Evolutionary conservation across 2,113 vertebrate genomes (phyloP).

Genomic region (Alethe castanea): DNA sequence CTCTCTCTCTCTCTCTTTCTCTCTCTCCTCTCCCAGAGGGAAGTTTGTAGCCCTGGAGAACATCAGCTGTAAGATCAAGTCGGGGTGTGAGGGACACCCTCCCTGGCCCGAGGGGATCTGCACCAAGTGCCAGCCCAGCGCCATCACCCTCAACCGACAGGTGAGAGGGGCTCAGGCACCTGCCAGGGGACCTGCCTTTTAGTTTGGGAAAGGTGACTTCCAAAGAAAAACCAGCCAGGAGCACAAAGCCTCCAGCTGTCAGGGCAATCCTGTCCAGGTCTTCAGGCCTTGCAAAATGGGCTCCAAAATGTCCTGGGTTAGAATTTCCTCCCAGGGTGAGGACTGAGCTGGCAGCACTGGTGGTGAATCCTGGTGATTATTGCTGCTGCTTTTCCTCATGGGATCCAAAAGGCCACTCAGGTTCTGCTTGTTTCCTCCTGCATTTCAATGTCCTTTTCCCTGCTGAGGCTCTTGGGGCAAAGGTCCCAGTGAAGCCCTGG

Average conservation of each 20-base stretch:
- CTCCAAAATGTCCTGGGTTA: not conserved
- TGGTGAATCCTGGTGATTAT: not conserved
- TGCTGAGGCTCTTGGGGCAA: not conserved
- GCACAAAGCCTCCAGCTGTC: not conserved
- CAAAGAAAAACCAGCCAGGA: not conserved
- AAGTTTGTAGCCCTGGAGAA: conserved; percentile 98
- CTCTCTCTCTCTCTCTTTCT: not conserved
- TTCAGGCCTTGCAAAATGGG: not conserved
- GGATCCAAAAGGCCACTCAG: not conserved
- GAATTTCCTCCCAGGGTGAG: not conserved
- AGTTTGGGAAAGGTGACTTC: not conserved
- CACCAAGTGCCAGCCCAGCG: conserved; percentile 98
- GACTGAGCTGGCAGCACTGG: not conserved
- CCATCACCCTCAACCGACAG: conserved; percentile 97
- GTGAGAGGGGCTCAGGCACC: conserved; percentile 61
- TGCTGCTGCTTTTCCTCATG: not conserved
- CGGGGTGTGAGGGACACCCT: conserved; percentile 93
- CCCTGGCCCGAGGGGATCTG: conserved; percentile 99
- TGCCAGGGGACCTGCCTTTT: not conserved
- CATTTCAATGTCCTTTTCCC: not conserved
- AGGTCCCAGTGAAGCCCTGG: not conserved
- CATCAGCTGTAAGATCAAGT: conserved; percentile 99
- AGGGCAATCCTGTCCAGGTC: too few relatives aligned
- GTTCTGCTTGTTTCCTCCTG: not conserved
- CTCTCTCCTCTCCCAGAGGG: conserved; percentile 74